These are phyloP conservation scores for Nannobrachium achirus DNA, from an alignment of 2,113 vertebrate genomes.

Conservation along the genomic window DNA sequence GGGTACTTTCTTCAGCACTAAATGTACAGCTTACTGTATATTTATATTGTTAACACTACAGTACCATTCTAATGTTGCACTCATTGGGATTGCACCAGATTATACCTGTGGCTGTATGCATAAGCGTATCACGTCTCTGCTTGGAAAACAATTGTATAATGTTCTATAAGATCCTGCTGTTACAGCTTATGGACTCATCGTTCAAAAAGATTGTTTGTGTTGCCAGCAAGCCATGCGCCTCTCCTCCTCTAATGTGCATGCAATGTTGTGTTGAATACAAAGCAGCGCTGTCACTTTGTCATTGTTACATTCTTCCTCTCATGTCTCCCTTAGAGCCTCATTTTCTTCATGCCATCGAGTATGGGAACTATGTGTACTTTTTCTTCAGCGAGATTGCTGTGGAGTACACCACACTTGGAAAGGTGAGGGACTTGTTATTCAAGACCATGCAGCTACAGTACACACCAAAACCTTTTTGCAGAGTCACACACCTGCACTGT, in stretches of 20 bases:
- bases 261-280: constrained; percentile 26
- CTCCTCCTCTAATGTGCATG: background rate
- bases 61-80: too few relatives aligned
- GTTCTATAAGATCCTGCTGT: background rate
- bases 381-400: constrained; percentile 96
- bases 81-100: too few relatives aligned
- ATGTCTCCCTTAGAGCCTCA: constrained; percentile 84
- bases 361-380: constrained; percentile 91
- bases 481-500: background rate
- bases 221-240: constrained; percentile 1
- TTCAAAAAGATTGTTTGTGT: constrained; percentile 29
- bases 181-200: constrained; percentile 6
- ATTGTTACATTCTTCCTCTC: constrained; percentile 23
- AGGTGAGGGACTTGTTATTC: constrained; percentile 79
- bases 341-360: constrained; percentile 91
- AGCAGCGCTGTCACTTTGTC: constrained; percentile 1
- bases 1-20: too few relatives aligned
- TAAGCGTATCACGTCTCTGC: background rate
- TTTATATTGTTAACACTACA: too few relatives aligned
- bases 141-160: background rate
- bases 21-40: too few relatives aligned
- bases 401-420: constrained; percentile 90
- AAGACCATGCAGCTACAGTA: background rate
- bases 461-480: background rate
- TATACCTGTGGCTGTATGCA: too few relatives aligned